Conservation (phyloP, 2,797 vertebrate species). For the Limosa lapponica region DNA sequence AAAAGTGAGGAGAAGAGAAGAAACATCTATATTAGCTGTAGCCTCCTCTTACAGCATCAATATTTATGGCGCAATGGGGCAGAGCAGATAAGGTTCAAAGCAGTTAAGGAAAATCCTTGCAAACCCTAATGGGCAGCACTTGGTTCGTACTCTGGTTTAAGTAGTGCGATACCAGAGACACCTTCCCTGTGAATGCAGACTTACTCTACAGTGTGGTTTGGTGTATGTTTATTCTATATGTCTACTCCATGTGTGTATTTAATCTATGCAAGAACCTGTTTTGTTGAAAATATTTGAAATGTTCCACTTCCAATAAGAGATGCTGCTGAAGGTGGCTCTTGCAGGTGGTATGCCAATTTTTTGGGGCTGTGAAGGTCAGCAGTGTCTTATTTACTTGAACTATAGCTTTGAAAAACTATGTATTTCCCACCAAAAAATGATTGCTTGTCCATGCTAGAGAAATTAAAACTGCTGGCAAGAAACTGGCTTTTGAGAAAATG, state of each 20-base stretch:
- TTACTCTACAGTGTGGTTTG: background rate
- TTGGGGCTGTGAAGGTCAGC: background rate
- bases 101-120: background rate
- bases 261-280: background rate
- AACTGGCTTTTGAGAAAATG: background rate
- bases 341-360: background rate
- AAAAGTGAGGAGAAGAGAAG: background rate
- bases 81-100: background rate
- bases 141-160: background rate
- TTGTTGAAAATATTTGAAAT: background rate
- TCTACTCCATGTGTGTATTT: rapidly evolving
- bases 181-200: background rate
- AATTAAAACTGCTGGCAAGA: background rate
- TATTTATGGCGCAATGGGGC: background rate
- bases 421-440: background rate
- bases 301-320: background rate
- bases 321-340: background rate
- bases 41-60: conserved; percentile 9
- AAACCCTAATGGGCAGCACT: background rate
- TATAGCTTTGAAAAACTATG: too few relatives aligned
- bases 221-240: background rate
- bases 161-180: rapidly evolving
- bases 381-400: too few relatives aligned
- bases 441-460: background rate
- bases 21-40: background rate